phyloP scores from a whole-genome alignment of 2,888 invertebrate species.

The Lissonota sp. region DNA sequence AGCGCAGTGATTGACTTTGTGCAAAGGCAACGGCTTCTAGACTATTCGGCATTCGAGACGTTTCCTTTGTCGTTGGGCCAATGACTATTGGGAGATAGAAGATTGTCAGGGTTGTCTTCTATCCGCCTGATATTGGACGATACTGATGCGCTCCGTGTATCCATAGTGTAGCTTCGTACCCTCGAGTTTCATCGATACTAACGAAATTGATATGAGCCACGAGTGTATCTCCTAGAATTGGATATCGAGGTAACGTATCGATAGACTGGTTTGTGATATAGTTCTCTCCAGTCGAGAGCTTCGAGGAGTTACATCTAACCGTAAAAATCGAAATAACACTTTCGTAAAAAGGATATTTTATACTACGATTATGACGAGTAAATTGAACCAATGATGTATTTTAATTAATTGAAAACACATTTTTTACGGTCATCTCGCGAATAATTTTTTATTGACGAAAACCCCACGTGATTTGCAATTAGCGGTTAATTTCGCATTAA shows the following conservation, averaged over 20 bases:
- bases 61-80: background rate
- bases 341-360: too few relatives aligned
- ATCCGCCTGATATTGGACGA: background rate
- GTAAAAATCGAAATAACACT: too few relatives aligned
- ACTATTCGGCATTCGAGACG: background rate
- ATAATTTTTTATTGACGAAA: too few relatives aligned
- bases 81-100: conserved; percentile 1
- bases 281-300: too few relatives aligned
- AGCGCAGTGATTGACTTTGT: background rate
- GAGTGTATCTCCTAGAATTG: background rate
- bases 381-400: too few relatives aligned
- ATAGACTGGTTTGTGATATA: too few relatives aligned
- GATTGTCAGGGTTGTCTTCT: background rate
- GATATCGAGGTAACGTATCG: background rate
- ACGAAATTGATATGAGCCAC: conserved; percentile 14
- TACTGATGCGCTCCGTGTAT: background rate
- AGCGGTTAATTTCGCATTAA: too few relatives aligned
- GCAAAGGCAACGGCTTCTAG: background rate
- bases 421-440: too few relatives aligned
- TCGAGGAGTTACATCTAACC: too few relatives aligned
- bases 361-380: too few relatives aligned
- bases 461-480: too few relatives aligned
- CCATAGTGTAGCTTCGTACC: background rate
- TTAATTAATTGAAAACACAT: too few relatives aligned
- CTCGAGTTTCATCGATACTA: conserved; percentile 3